A percentile compares a stretch with the other conserved stretches of the same genome.
Conservation (phyloP, 2,113 vertebrate genomes). For the Austrofundulus limnaeus region DNA sequence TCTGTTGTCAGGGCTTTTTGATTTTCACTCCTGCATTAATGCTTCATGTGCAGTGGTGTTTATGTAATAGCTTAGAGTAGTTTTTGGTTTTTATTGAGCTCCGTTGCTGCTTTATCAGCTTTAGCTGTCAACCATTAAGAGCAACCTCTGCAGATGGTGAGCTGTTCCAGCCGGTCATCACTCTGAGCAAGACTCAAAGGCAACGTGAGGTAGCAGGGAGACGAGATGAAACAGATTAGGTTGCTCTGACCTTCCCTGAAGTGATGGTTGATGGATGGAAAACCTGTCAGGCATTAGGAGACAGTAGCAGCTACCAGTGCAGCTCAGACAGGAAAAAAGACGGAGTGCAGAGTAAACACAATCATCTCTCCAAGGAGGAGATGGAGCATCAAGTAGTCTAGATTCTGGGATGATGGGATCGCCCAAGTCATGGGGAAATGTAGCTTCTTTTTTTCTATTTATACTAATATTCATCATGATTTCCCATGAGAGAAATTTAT, state of each 20-base stretch:
- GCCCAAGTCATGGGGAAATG: conserved; percentile 34
- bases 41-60: not conserved
- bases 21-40: not conserved
- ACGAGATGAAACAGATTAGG: conserved; percentile 43
- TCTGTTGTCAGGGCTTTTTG: not conserved
- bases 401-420: conserved; percentile 37
- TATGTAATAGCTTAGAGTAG: not conserved
- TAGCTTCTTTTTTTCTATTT: conserved; percentile 5
- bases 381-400: conserved; percentile 6
- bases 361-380: conserved; percentile 27
- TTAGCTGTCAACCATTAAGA: conserved; percentile 13
- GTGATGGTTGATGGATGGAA: conserved; percentile 41
- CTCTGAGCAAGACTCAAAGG: conserved; percentile 15
- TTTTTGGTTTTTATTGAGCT: not conserved
- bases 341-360: conserved; percentile 14
- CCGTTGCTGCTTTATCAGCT: conserved; percentile 3
- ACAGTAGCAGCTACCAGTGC: not conserved
- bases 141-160: conserved; percentile 6
- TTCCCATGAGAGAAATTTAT: not conserved
- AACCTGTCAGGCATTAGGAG: conserved; percentile 40
- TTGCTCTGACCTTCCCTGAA: conserved; percentile 49
- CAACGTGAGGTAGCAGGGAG: conserved; percentile 1
- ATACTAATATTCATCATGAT: not conserved
- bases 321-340: conserved; percentile 13
- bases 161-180: conserved; percentile 8